These are phyloP conservation scores for Drosophila barbarae DNA, from an alignment of 2,888 invertebrate species.

Conservation along the genomic window DNA sequence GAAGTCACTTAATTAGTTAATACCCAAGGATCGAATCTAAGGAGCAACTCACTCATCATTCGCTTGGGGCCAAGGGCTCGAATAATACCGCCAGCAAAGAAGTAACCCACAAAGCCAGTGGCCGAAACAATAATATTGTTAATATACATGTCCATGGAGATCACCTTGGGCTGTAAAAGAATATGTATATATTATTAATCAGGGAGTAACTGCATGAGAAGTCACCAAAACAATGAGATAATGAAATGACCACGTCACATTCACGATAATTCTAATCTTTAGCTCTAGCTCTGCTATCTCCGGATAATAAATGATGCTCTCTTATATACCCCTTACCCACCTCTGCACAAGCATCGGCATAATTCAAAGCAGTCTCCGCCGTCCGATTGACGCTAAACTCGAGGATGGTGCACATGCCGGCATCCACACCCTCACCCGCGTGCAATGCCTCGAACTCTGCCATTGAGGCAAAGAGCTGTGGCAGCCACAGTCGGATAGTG, in stretches of 20 bases:
- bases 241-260: not conserved
- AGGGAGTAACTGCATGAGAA: not conserved
- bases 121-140: constrained; percentile 86
- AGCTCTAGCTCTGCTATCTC: not conserved
- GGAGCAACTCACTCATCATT: constrained; percentile 80
- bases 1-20: not conserved
- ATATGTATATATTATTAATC: not conserved
- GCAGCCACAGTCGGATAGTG: constrained; percentile 91
- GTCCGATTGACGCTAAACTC: constrained; percentile 77
- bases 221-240: not conserved
- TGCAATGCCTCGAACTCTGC: constrained; percentile 79
- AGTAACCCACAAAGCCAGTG: constrained; percentile 83
- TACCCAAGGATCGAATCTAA: accelerated
- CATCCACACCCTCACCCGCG: constrained; percentile 36
- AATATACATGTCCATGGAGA: constrained; percentile 84
- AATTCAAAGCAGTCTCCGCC: constrained; percentile 53
- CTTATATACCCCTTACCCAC: constrained; percentile 62
- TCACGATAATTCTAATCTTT: constrained; percentile 27
- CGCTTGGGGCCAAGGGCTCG: constrained; percentile 81
- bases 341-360: constrained; percentile 68
- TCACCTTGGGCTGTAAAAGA: constrained; percentile 75
- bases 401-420: constrained; percentile 77
- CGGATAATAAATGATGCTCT: not conserved
- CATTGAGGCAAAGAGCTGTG: constrained; percentile 89
- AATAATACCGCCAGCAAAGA: constrained; percentile 82